Evolutionary conservation across 2,888 invertebrate genomes (phyloP).

Genomic region (Heliconius charithonia): DNA sequence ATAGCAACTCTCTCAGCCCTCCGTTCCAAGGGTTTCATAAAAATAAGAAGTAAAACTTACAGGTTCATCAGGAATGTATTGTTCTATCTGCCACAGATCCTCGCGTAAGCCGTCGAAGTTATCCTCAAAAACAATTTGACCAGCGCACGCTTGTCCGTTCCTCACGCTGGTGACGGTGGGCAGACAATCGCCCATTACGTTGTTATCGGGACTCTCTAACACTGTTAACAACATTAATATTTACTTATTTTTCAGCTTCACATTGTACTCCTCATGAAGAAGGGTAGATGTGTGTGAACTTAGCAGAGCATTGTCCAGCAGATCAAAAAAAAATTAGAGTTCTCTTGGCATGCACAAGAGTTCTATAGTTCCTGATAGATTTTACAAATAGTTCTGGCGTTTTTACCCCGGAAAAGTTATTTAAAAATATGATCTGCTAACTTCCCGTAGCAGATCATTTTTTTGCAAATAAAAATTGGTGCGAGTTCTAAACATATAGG

Average conservation of each 20-base stretch:
- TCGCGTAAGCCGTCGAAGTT: slow-evolving; percentile 79
- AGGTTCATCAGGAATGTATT: slow-evolving; percentile 75
- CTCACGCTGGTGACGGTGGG: slow-evolving; percentile 65
- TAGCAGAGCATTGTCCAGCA: no score
- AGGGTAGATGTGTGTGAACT: no score
- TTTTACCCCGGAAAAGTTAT: no score
- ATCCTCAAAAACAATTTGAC: slow-evolving; percentile 85
- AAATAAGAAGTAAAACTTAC: slow-evolving; percentile 54
- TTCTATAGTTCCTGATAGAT: no score
- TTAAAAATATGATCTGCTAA: no score
- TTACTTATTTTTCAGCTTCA: not conserved
- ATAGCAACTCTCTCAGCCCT: no score
- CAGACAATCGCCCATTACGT: slow-evolving; percentile 52
- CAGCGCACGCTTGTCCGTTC: slow-evolving; percentile 70
- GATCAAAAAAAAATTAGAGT: no score
- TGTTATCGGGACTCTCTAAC: slow-evolving; percentile 34
- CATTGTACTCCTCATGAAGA: not conserved
- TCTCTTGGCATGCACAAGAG: no score
- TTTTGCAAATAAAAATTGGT: no score
- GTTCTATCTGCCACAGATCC: slow-evolving; percentile 83
- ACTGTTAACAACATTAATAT: slow-evolving; percentile 7
- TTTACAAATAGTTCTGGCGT: no score
- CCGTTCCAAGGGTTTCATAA: not conserved
- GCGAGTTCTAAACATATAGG: no score
- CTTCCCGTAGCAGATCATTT: no score